Evolutionary conservation across 2,797 vertebrate genomes (phyloP).

Genomic region (Artibeus lituratus): DNA sequence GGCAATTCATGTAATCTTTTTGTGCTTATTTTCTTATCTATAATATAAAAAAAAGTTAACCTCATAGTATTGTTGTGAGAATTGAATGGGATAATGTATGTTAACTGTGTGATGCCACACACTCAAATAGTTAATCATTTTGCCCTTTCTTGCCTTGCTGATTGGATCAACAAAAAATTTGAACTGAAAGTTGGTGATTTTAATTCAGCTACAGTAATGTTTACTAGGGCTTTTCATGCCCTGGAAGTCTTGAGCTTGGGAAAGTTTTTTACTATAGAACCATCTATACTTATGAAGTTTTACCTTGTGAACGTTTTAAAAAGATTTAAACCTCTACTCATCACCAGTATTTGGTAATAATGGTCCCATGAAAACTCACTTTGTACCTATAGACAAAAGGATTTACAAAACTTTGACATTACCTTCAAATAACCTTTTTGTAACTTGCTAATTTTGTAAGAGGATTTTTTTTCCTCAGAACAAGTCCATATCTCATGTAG

Average conservation of each 20-base stretch:
- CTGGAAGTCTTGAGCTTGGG: background rate
- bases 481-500: background rate
- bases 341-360: background rate
- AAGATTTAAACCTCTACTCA: background rate
- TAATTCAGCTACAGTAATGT: slow-evolving; percentile 25
- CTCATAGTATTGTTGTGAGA: background rate
- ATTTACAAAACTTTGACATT: background rate
- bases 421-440: background rate
- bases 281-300: background rate
- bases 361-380: background rate
- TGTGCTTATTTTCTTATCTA: slow-evolving; percentile 17
- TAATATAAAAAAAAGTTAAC: background rate
- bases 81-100: background rate
- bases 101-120: background rate
- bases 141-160: background rate
- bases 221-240: background rate
- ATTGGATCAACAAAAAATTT: background rate
- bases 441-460: background rate
- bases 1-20: background rate
- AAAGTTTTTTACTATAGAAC: background rate
- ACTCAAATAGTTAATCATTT: background rate
- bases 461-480: background rate
- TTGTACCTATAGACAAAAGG: background rate
- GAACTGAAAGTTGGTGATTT: background rate
- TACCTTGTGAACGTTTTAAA: background rate